These are phyloP conservation scores for Drosophila kambysellisi DNA, from an alignment of 2,888 invertebrate genomes.

Conservation along the genomic window DNA sequence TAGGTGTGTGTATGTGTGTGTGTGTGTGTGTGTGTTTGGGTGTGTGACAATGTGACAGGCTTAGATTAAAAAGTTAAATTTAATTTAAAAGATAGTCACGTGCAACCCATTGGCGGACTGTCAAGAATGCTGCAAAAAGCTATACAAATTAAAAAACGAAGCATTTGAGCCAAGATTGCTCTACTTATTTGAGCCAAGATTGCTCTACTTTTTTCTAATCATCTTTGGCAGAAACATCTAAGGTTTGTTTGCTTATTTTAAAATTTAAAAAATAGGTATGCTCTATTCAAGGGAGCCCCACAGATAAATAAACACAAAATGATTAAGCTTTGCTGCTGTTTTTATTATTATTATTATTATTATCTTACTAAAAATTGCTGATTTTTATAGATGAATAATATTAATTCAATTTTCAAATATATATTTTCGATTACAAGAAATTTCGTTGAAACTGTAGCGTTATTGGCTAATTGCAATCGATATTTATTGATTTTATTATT, in stretches of 20 bases:
- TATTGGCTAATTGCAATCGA: not conserved
- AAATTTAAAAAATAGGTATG: not conserved
- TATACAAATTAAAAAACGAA: conserved; percentile 1
- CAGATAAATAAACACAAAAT: no score
- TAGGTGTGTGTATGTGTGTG: not conserved
- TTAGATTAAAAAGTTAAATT: conserved; percentile 42
- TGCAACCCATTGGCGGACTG: conserved; percentile 10
- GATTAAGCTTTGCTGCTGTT: not conserved
- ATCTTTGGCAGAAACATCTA: not conserved
- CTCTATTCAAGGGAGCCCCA: no score
- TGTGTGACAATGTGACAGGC: conserved; percentile 17
- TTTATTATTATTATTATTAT: no score
- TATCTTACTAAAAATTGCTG: not conserved
- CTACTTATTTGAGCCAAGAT: not conserved
- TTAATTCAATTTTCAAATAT: not conserved
- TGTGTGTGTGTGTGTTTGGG: conserved; percentile 1
- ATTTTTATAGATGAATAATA: not conserved
- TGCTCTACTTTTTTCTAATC: not conserved
- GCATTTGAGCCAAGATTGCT: not conserved
- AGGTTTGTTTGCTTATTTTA: not conserved
- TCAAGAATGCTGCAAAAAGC: conserved; percentile 21
- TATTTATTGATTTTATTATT: not conserved
- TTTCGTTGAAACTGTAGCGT: not conserved
- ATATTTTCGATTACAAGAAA: not conserved
- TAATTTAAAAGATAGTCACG: conserved; percentile 43